These are phyloP conservation scores for Erebia ligea DNA, from an alignment of 2,888 invertebrate genomes.

Conservation along the genomic window DNA sequence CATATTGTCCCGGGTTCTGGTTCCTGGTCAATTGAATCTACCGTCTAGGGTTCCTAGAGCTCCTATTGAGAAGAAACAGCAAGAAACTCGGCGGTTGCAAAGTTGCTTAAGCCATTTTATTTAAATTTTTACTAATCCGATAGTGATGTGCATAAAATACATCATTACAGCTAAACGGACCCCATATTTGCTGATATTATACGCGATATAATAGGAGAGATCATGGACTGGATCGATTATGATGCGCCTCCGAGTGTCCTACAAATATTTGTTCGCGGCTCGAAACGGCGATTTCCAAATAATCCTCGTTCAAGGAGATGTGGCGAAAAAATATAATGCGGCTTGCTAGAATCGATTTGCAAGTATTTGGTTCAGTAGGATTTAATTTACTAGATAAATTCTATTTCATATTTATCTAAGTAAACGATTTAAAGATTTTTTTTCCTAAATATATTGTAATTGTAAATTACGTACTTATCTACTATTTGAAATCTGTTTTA, in stretches of 20 bases:
- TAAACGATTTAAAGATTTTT: too few relatives aligned
- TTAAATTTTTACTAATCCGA: background rate
- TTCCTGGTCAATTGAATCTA: too few relatives aligned
- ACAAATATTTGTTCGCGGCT: slow-evolving; percentile 75
- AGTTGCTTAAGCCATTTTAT: too few relatives aligned
- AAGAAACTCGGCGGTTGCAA: too few relatives aligned
- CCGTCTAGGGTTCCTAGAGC: too few relatives aligned
- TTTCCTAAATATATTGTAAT: too few relatives aligned
- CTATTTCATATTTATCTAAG: background rate
- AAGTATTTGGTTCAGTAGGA: slow-evolving; percentile 32
- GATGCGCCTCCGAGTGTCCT: slow-evolving; percentile 54
- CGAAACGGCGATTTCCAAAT: slow-evolving; percentile 63
- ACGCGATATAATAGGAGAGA: slow-evolving; percentile 61
- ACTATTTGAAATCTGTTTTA: too few relatives aligned
- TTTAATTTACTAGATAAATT: background rate
- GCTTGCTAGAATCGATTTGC: background rate
- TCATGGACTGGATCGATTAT: slow-evolving; percentile 53
- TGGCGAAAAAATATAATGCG: slow-evolving; percentile 15
- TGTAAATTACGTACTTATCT: too few relatives aligned
- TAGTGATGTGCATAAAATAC: slow-evolving; percentile 27
- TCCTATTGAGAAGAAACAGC: too few relatives aligned
- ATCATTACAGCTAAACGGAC: slow-evolving; percentile 33
- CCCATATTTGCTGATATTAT: slow-evolving; percentile 45
- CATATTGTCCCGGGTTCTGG: too few relatives aligned
- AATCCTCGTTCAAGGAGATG: slow-evolving; percentile 63